phyloP scores from a whole-genome alignment of 2,797 vertebrate genomes.

The Sparus aurata region DNA sequence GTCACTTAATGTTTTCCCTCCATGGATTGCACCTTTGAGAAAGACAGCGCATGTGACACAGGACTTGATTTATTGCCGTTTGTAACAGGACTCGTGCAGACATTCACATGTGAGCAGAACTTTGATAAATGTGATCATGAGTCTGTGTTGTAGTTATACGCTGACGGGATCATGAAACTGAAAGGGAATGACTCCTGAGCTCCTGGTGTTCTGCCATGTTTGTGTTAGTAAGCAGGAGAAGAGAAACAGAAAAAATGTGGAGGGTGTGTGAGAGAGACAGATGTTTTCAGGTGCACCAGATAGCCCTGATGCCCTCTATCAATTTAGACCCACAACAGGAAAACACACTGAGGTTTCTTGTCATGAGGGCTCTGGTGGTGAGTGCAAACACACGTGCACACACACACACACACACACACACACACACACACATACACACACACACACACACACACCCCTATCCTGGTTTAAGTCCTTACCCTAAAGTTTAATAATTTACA shows the following conservation, averaged over 20 bases:
- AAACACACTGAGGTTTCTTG: constrained; percentile 17
- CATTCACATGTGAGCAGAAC: background rate
- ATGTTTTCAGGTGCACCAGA: background rate
- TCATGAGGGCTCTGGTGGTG: constrained; percentile 18
- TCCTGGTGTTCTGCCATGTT: no score
- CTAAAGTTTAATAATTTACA: no score
- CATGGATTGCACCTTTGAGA: background rate
- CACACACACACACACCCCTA: background rate
- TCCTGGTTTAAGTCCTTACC: no score
- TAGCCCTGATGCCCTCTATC: background rate
- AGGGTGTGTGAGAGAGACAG: background rate
- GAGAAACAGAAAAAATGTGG: background rate
- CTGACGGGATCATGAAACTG: background rate
- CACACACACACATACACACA: background rate
- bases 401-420: background rate
- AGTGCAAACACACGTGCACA: background rate
- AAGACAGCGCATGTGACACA: background rate
- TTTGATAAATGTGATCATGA: background rate
- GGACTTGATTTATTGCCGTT: background rate
- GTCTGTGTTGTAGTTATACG: background rate
- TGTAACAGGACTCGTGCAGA: background rate
- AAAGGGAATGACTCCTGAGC: no score
- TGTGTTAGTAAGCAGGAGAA: background rate
- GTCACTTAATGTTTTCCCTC: constrained; percentile 22
- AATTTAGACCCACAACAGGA: background rate